These are phyloP conservation scores for Diacarnus erythraeanus DNA, from an alignment of 37 sponge, comb jelly and placozoan species.

Conservation along the genomic window DNA sequence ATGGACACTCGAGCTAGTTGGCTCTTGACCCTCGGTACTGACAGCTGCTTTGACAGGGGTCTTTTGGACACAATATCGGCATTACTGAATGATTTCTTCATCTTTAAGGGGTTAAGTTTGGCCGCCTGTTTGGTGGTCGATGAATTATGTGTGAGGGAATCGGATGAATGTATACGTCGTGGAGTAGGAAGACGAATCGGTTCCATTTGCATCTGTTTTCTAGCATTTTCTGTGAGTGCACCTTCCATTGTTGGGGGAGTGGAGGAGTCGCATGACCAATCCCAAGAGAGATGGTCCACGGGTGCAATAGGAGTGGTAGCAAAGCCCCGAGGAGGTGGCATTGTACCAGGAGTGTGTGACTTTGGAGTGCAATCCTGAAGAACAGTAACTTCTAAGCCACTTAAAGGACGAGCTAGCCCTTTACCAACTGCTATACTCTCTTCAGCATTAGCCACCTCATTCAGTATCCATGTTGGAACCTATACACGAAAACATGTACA, in stretches of 20 bases:
- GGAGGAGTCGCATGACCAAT: not conserved
- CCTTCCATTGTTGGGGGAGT: not conserved
- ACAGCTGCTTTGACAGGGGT: not conserved
- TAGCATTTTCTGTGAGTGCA: not conserved
- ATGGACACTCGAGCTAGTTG: not conserved
- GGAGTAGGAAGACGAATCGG: constrained; percentile 1
- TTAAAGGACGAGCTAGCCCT: too few relatives aligned
- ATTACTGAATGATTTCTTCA: constrained; percentile 22
- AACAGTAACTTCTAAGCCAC: not conserved
- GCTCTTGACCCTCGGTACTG: not conserved
- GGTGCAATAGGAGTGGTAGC: constrained; percentile 1
- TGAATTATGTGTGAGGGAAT: not conserved
- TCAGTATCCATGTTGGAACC: constrained; percentile 45
- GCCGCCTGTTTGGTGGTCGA: not conserved
- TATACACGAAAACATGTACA: not conserved
- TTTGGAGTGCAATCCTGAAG: not conserved
- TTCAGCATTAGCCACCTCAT: constrained; percentile 13
- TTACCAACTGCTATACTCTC: not conserved
- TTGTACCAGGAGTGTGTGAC: not conserved
- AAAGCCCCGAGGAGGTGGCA: constrained; percentile 1
- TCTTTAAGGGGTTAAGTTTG: not conserved
- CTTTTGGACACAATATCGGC: not conserved
- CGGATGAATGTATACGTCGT: not conserved
- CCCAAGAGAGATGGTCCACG: not conserved
- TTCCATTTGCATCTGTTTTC: not conserved